Evolutionary conservation across 1,140 invertebrate genomes (phyloP), one percentile per base, ranked within the genome.

Genomic region (Tetranychus cinnabarinus): DNA sequence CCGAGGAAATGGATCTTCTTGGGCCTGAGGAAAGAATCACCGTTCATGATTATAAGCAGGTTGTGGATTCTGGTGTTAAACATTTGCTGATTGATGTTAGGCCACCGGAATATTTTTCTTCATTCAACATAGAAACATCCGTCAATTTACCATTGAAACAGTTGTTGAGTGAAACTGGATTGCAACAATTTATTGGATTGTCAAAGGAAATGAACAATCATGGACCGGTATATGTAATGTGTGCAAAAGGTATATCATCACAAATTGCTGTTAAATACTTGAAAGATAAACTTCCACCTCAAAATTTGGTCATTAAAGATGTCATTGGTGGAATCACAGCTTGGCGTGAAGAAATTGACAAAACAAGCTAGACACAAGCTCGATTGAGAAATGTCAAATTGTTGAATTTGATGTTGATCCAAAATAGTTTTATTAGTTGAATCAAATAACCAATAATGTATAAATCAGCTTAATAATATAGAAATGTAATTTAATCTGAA

Each of bases 161-260:
- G 33, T 55, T 76, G 60, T 62, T 66, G 13, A 66, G 64, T 45
- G 56, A 58, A 39, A 54, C 65, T 33, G 61, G 62, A 54, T 59
- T 63, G 37, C 42, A 63, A 45, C 58, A 56, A 15, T 62, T 68
- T 62, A 36, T 65, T 52, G 65, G 64, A 59, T 31, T 61, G 1
- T 63, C 50, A 52, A 65, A 69, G 2, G 4, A 52, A 23, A 52
- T n/a, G 6, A 52, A 8, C 15, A 33, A n/a, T 8, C 6, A 52
- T 15, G 39, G 39, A 42, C 5, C 5, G 48, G 15, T 52, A 6
- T 23, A 23, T 15, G 77, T 90, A 36, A 71, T 96, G 5, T 97
- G 92, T 73, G 78, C 90, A 59, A 76, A 89, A 59, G 92, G 92
- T 31, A 97, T 96, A 74, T 90, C 97, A 73, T 97, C 92, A 1